phyloP scores from a whole-genome alignment of 2,797 vertebrate species.

The Masticophis lateralis region DNA sequence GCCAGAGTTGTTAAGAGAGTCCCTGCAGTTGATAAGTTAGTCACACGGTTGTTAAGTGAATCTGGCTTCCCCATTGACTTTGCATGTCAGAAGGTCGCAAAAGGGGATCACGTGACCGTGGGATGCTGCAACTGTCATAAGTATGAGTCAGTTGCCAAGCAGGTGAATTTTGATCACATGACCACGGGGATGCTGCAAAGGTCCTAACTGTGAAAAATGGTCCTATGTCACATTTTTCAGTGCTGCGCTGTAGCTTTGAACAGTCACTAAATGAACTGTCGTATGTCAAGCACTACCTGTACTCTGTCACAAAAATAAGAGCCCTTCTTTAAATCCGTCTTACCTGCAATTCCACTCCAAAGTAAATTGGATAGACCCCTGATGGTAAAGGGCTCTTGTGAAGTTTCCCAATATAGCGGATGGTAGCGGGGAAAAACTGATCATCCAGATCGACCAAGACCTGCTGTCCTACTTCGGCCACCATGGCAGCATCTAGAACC shows the following conservation, averaged over 20 bases:
- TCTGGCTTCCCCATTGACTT: neutral
- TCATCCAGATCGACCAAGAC: conserved; percentile 67
- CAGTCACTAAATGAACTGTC: neutral
- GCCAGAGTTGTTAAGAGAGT: neutral
- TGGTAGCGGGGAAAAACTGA: conserved; percentile 61
- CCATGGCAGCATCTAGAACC: conserved; percentile 58
- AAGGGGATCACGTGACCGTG: neutral
- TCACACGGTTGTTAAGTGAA: neutral
- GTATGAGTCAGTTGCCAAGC: neutral
- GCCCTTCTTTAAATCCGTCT: neutral
- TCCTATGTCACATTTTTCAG: neutral
- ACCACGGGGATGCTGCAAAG: neutral
- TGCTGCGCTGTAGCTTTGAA: neutral
- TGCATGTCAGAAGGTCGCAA: neutral
- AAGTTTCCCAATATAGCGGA: conserved; percentile 72
- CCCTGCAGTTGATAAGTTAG: neutral
- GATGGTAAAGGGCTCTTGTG: neutral
- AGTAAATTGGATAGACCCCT: conserved; percentile 56
- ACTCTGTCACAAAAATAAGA: neutral
- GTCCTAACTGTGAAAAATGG: neutral
- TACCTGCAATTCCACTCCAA: conserved; percentile 84
- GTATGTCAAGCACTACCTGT: neutral
- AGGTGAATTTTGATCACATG: neutral
- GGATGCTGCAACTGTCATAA: neutral
- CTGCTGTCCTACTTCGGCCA: conserved; percentile 21